Conservation (phyloP, 2,797 vertebrate species). For the Euphonia xanthogaster region DNA sequence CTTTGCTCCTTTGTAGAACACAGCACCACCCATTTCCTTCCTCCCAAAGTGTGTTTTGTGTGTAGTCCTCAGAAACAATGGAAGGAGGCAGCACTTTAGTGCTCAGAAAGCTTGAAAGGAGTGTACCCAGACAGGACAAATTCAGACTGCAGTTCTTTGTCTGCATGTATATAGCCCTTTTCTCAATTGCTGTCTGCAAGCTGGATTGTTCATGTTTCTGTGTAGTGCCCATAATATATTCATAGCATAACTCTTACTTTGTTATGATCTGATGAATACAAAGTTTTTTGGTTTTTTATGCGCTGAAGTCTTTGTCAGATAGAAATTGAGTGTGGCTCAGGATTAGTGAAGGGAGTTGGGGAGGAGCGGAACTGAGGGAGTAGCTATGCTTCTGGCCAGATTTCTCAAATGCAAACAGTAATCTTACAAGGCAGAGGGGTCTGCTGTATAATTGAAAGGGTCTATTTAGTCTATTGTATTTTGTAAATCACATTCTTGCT, state of each 20-base stretch:
- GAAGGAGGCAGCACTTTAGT: not conserved
- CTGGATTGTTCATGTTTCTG: not conserved
- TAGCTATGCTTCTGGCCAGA: not conserved
- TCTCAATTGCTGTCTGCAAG: not conserved
- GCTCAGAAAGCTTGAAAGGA: not conserved
- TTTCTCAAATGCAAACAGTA: not conserved
- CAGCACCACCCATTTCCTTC: conserved; percentile 53
- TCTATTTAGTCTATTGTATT: not conserved
- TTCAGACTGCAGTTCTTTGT: not conserved
- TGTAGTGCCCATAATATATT: not conserved
- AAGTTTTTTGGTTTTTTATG: not conserved
- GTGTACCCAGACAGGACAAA: not conserved
- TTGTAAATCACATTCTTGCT: not conserved
- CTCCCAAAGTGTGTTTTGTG: not conserved
- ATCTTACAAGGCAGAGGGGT: not conserved
- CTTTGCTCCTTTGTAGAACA: conserved; percentile 7
- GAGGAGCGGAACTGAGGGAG: not conserved
- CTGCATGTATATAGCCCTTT: not conserved
- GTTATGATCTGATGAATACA: not conserved
- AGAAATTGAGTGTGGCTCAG: not conserved
- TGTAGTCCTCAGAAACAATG: conserved; percentile 22
- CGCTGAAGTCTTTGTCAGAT: not conserved
- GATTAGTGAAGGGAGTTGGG: not conserved
- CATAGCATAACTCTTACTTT: not conserved
- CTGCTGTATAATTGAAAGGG: not conserved